phyloP scores from a whole-genome alignment of 2,888 invertebrate species.

The Caenorhabditis sp. region DNA sequence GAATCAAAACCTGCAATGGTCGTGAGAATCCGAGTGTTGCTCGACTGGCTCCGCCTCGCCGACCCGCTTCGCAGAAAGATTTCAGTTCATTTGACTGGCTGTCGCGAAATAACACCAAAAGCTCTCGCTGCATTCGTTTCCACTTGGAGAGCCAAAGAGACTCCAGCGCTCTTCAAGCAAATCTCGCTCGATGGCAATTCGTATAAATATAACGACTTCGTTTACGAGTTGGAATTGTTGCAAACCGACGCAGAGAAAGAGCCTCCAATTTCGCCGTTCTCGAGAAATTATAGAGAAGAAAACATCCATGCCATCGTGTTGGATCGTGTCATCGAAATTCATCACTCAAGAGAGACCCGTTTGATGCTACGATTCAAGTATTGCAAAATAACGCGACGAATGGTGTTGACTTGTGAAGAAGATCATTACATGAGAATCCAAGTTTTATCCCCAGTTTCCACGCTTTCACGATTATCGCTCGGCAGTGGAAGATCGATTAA shows the following conservation, averaged over 20 bases:
- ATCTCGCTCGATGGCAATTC: constrained; percentile 38
- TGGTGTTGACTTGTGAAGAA: constrained; percentile 31
- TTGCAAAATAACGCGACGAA: constrained; percentile 31
- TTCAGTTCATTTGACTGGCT: constrained; percentile 32
- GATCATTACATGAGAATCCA: constrained; percentile 2
- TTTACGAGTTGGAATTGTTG: constrained; percentile 22
- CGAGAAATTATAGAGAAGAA: constrained; percentile 12
- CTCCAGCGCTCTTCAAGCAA: constrained; percentile 28
- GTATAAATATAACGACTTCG: constrained; percentile 35
- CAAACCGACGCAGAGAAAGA: constrained; percentile 17
- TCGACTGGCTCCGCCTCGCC: constrained; percentile 26
- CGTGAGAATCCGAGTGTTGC: constrained; percentile 7
- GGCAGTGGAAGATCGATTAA: constrained; percentile 12
- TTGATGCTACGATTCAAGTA: constrained; percentile 19
- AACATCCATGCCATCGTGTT: constrained; percentile 28
- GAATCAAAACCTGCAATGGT: constrained; percentile 17
- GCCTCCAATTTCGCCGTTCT: constrained; percentile 33
- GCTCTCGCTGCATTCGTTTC: constrained; percentile 17
- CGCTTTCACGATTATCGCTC: constrained; percentile 16
- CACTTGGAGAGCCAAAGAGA: constrained; percentile 10
- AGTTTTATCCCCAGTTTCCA: constrained; percentile 23
- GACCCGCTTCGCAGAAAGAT: constrained; percentile 20
- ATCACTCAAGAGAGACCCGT: constrained; percentile 24
- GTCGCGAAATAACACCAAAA: constrained; percentile 25
- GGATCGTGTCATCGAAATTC: constrained; percentile 17